Evolutionary conservation across 1,140 invertebrate genomes (phyloP).

Genomic region (Drosophila quadrilineata): DNA sequence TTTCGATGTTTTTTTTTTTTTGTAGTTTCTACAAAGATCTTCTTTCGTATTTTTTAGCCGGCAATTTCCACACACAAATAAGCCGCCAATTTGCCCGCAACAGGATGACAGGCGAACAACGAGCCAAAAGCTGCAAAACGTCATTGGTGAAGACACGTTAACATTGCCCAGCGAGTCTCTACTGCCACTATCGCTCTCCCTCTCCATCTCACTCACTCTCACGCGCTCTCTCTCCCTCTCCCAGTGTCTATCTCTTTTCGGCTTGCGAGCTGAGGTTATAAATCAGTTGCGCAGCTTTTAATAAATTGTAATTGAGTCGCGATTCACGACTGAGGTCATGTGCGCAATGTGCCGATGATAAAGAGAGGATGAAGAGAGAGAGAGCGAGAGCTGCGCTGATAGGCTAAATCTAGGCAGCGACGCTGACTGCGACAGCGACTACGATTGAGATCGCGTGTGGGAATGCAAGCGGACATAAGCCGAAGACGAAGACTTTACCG

Average conservation of each 20-base stretch:
- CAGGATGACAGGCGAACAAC: slow-evolving; percentile 45
- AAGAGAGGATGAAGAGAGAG: no score
- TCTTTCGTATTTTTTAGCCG: slow-evolving; percentile 14
- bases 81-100: slow-evolving; percentile 67
- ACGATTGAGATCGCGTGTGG: slow-evolving; percentile 73
- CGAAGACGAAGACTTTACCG: no score
- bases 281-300: slow-evolving; percentile 77
- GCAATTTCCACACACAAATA: slow-evolving; percentile 75
- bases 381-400: not conserved
- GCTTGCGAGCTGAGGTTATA: slow-evolving; percentile 51
- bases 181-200: slow-evolving; percentile 11
- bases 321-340: slow-evolving; percentile 51
- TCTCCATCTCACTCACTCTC: slow-evolving; percentile 17
- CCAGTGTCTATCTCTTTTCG: no score
- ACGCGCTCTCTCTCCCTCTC: no score
- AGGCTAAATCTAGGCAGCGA: not conserved
- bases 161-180: slow-evolving; percentile 35
- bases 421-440: not conserved
- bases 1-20: slow-evolving; percentile 28
- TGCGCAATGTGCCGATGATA: slow-evolving; percentile 12
- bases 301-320: slow-evolving; percentile 79
- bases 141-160: slow-evolving; percentile 63
- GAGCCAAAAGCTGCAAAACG: slow-evolving; percentile 49
- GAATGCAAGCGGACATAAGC: slow-evolving; percentile 70
- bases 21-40: no score